Evolutionary conservation across 2,888 invertebrate genomes (phyloP), one percentile per base, ranked within the genome.

Genomic region (Brachyptera risi): DNA sequence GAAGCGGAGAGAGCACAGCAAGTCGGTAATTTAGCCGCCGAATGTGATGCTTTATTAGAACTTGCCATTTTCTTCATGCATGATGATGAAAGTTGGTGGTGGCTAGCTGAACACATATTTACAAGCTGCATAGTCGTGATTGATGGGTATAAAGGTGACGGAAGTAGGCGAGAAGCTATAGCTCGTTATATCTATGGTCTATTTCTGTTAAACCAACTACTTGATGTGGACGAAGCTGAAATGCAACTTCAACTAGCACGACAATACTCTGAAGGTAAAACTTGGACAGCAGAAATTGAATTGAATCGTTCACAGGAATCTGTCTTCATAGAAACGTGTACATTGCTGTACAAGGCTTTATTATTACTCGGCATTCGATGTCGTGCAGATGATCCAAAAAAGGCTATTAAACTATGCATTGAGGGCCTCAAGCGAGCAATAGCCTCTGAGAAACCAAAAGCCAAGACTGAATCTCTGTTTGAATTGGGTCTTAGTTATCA

Each of bases 91-190:
- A 79, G 79, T 0, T 80, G 82, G 70, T 71, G 80, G 65, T 83
- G 83, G 83, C 69, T 83, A 11, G 80, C 82, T 0, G 80, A 83
- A 66, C 81, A 82, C 68, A 73, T 83, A 54, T 76, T 78, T 61
- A 68, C 79, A 4, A 76, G 79, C 1, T 66, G 77, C 1, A 76
- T 81, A 19, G 78, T 77, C 1, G 75, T 79, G 1, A 75, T 77
- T 1, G 75, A 76, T 58, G 71, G 74, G 56, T 79, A 74, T 64
- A 63, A 76, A 5, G 66, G 77, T 0, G 79, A 80, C 49, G 80
- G 78, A 1, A 79, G 80, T 1, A 75, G 79, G 40, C 76, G 76
- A 63, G 78, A 80, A 66, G 78, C 77, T 1, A 73, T 77, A 57
- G 76, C 78, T 67, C 76, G 79, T 73, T 82, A 77, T 67, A 74